A percentile compares a stretch with the other conserved stretches of the same genome.
These are phyloP conservation scores for Odontamblyopus rebecca DNA, from an alignment of 2,797 vertebrate species.

Conservation along the genomic window DNA sequence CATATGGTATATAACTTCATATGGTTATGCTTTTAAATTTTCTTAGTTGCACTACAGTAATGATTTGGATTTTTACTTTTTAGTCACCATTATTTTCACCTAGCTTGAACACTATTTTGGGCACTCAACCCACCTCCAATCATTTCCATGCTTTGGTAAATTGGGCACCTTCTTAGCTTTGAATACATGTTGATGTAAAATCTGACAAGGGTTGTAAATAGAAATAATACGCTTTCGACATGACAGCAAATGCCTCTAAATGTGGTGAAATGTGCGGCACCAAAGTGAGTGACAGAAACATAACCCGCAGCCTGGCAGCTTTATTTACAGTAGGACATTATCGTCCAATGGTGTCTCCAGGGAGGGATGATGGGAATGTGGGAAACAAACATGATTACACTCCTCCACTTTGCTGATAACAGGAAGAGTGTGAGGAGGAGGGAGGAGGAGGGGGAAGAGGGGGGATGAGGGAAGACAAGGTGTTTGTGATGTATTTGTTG, in stretches of 20 bases:
- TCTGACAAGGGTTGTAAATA: conserved; percentile 26
- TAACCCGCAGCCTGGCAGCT: conserved; percentile 50
- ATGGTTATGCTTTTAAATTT: not conserved
- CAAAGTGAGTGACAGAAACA: conserved; percentile 54
- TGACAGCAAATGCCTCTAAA: conserved; percentile 41
- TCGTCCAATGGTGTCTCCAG: conserved; percentile 59
- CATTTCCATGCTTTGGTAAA: not conserved
- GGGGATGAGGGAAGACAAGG: conserved; percentile 45
- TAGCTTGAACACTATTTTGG: not conserved
- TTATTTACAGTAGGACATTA: conserved; percentile 73
- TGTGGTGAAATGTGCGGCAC: conserved; percentile 37
- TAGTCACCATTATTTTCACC: not conserved
- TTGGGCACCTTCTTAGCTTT: not conserved
- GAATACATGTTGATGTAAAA: not conserved
- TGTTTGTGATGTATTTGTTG: conserved; percentile 61
- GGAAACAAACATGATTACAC: conserved; percentile 75
- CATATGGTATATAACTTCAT: no score
- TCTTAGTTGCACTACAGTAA: not conserved
- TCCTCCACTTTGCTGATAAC: conserved; percentile 63
- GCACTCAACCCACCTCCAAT: not conserved
- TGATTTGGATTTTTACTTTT: not conserved
- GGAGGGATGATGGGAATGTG: conserved; percentile 65
- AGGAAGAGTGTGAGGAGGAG: conserved; percentile 40
- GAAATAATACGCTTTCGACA: conserved; percentile 42
- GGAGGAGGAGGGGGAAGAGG: conserved; percentile 7